phyloP scores from a whole-genome alignment of 2,888 invertebrate genomes.

The Parthenolecanium corni region DNA sequence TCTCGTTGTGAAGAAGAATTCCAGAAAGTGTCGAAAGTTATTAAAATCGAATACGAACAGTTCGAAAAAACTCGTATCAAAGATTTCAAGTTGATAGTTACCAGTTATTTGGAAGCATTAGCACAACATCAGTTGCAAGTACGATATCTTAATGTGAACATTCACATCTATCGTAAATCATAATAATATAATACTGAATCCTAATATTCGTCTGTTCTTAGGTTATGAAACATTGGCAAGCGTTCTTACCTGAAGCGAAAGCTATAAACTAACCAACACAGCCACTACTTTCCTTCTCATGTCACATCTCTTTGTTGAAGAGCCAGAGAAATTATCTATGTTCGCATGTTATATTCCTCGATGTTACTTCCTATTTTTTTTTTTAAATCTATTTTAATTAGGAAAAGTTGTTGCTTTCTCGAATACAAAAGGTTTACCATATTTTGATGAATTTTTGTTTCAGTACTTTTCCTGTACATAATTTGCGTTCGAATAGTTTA shows the following conservation, averaged over 20 bases:
- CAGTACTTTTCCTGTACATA: neutral
- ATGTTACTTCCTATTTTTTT: neutral
- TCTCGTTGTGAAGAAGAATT: slow-evolving; percentile 93
- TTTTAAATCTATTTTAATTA: neutral
- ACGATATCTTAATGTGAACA: slow-evolving; percentile 30
- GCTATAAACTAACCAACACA: slow-evolving; percentile 16
- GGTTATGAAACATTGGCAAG: slow-evolving; percentile 90
- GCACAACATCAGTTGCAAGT: slow-evolving; percentile 92
- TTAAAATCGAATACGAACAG: slow-evolving; percentile 84
- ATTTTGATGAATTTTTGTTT: slow-evolving; percentile 11
- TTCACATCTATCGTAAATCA: slow-evolving; percentile 16
- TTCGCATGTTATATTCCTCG: neutral
- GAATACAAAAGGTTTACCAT: slow-evolving; percentile 5
- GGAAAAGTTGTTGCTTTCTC: slow-evolving; percentile 8
- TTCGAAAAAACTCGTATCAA: slow-evolving; percentile 78
- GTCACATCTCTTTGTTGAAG: too few relatives aligned
- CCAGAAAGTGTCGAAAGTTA: slow-evolving; percentile 85
- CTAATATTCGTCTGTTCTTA: slow-evolving; percentile 39
- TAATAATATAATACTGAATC: neutral
- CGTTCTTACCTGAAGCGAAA: slow-evolving; percentile 78
- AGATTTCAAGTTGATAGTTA: slow-evolving; percentile 81
- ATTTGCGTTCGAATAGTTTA: neutral
- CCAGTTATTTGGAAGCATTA: slow-evolving; percentile 85
- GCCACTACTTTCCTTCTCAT: too few relatives aligned
- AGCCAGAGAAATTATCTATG: neutral